These are phyloP conservation scores for Chloroceryle aenea DNA, from an alignment of 2,113 vertebrate species.

Conservation along the genomic window DNA sequence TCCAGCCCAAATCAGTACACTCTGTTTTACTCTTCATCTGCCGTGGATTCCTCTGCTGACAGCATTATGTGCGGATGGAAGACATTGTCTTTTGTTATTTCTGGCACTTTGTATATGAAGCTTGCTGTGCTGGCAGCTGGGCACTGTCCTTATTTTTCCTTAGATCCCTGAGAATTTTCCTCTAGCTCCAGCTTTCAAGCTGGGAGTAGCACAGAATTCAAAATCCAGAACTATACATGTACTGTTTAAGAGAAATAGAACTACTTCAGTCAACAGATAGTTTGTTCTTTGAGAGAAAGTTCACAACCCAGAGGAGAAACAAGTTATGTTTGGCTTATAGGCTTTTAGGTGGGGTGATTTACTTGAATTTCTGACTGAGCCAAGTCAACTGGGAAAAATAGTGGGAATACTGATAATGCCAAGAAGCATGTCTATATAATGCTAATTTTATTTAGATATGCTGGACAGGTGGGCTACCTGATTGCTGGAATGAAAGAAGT, in stretches of 20 bases:
- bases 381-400: not conserved
- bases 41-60: not conserved
- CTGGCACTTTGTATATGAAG: not conserved
- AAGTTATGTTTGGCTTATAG: not conserved
- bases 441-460: slow-evolving; percentile 84
- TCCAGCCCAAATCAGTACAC: not conserved
- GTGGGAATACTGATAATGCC: not conserved
- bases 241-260: not conserved
- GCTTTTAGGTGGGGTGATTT: not conserved
- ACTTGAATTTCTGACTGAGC: not conserved
- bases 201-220: not conserved
- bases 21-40: not conserved
- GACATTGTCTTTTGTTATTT: not conserved
- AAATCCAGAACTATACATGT: not conserved
- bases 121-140: not conserved
- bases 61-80: not conserved
- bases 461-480: slow-evolving; percentile 96
- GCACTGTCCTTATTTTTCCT: not conserved
- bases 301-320: not conserved
- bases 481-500: slow-evolving; percentile 96
- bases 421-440: slow-evolving; percentile 62
- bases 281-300: not conserved
- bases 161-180: not conserved
- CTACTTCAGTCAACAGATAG: not conserved
- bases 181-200: not conserved